phyloP scores from a whole-genome alignment of 2,797 vertebrate genomes.

The Botia kubotai region DNA sequence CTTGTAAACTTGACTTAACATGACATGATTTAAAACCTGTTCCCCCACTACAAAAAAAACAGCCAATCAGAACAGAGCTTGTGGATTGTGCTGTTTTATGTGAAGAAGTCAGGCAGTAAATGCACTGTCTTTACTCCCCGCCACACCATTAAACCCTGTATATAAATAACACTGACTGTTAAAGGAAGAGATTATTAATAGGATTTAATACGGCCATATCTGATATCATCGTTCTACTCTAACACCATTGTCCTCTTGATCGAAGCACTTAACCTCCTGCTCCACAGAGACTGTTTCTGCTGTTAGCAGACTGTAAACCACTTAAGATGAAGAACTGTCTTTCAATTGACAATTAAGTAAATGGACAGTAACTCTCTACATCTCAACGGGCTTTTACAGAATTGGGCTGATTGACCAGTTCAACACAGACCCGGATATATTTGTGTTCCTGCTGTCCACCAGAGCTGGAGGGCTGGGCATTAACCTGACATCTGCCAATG shows the following conservation, averaged over 20 bases:
- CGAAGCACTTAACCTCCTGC: background rate
- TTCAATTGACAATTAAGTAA: constrained; percentile 16
- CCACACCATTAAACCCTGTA: background rate
- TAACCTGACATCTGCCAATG: constrained; percentile 87
- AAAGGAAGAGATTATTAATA: constrained; percentile 1
- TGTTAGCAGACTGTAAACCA: constrained; percentile 13
- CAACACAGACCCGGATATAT: constrained; percentile 85
- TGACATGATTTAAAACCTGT: too few relatives aligned
- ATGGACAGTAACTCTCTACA: constrained; percentile 11
- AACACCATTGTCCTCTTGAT: background rate
- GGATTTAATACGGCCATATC: background rate
- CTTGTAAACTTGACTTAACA: too few relatives aligned
- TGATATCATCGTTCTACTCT: background rate
- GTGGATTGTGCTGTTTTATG: background rate
- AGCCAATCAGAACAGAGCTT: background rate
- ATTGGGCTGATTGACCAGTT: constrained; percentile 87
- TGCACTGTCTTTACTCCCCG: background rate
- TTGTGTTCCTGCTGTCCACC: constrained; percentile 88
- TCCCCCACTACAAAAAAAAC: background rate
- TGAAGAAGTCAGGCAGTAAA: background rate
- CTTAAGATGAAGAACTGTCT: constrained; percentile 10
- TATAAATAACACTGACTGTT: background rate
- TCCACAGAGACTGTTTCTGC: constrained; percentile 7
- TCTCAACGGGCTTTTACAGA: constrained; percentile 66
- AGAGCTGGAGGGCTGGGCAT: constrained; percentile 88